Conservation (phyloP, 2,797 vertebrate species). For the Sparidentex hasta region DNA sequence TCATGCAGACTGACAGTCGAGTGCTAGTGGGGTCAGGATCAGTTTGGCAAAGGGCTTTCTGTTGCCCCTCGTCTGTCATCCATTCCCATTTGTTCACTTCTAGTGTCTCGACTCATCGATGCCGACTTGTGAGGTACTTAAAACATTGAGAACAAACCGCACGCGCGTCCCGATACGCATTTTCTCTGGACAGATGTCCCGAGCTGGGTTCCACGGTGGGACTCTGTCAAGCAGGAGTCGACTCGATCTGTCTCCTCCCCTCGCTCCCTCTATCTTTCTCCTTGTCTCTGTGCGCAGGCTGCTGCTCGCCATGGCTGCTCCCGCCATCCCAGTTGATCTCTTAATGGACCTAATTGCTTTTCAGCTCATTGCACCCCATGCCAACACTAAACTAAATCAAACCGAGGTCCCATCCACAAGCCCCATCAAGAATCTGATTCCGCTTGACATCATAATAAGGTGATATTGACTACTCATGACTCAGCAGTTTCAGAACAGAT, state of each 20-base stretch:
- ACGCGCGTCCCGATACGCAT: conserved; percentile 20
- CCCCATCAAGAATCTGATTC: conserved; percentile 51
- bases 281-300: conserved; percentile 35
- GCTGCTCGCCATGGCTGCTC: conserved; percentile 57
- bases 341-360: conserved; percentile 81
- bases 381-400: conserved; percentile 76
- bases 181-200: conserved; percentile 49
- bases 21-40: not conserved
- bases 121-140: not conserved
- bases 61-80: not conserved
- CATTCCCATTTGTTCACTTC: conserved; percentile 16
- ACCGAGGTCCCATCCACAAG: conserved; percentile 54
- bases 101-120: not conserved
- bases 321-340: conserved; percentile 72
- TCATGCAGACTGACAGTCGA: conserved; percentile 25
- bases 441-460: conserved; percentile 70
- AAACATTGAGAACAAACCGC: not conserved
- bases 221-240: conserved; percentile 62
- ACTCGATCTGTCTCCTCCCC: conserved; percentile 61
- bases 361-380: conserved; percentile 77
- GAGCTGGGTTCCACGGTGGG: conserved; percentile 42
- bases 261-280: conserved; percentile 43
- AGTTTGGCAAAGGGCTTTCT: conserved; percentile 4
- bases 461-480: conserved; percentile 72
- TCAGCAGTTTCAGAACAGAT: conserved; percentile 65